Conservation (phyloP, 2,888 invertebrate species). For the Pinctada fucata region DNA sequence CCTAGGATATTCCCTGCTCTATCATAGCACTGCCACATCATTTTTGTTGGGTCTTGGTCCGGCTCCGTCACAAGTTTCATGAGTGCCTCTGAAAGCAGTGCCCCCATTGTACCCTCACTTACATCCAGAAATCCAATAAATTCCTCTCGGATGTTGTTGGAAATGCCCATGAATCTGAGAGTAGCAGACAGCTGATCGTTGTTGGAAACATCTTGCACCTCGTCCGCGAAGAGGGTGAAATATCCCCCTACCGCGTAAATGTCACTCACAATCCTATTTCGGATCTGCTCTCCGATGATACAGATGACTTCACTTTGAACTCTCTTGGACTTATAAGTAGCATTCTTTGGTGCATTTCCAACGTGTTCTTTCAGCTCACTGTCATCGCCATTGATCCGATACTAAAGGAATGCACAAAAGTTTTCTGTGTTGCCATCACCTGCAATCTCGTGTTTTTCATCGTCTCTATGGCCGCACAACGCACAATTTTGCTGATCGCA, state of each 20-base stretch:
- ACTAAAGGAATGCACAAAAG: not conserved
- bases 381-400: not conserved
- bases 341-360: not conserved
- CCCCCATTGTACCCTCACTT: slow-evolving; percentile 15
- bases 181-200: slow-evolving; percentile 36
- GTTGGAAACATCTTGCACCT: slow-evolving; percentile 34
- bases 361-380: not conserved
- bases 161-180: slow-evolving; percentile 22
- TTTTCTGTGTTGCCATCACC: not conserved
- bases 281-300: too few species aligned
- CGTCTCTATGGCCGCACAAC: not conserved
- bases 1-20: slow-evolving; percentile 28
- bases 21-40: slow-evolving; percentile 39
- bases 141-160: slow-evolving; percentile 9
- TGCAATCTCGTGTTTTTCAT: not conserved
- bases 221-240: slow-evolving; percentile 13
- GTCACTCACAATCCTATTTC: too few species aligned
- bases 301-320: not conserved
- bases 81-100: not conserved
- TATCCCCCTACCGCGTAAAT: too few species aligned
- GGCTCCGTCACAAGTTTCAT: too few species aligned
- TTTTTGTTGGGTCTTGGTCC: slow-evolving; percentile 10
- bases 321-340: not conserved
- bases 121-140: slow-evolving; percentile 16
- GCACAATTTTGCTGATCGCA: not conserved